Conservation (phyloP, 1,140 invertebrate species). For the Eumaeus atala region DNA sequence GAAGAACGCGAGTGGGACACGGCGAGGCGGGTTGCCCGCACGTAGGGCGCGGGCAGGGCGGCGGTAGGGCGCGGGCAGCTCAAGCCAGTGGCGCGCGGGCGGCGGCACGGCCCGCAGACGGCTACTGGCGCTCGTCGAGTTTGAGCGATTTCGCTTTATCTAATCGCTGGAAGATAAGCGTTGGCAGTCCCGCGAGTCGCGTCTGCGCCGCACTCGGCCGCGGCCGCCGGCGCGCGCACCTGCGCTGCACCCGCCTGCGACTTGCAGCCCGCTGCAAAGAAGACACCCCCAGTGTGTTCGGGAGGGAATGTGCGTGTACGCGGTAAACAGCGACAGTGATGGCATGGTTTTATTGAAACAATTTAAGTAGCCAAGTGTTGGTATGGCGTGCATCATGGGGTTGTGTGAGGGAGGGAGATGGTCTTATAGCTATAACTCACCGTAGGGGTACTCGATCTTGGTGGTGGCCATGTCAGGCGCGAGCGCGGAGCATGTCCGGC, state of each 20-base stretch:
- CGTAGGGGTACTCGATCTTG: conserved; percentile 51
- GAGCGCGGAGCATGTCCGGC: conserved; percentile 21
- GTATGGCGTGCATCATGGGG: background rate
- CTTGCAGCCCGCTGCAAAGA: too few species aligned
- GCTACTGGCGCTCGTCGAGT: conserved; percentile 36
- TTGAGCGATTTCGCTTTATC: conserved; percentile 54
- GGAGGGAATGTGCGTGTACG: too few species aligned
- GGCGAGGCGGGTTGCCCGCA: background rate
- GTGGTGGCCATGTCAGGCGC: conserved; percentile 32
- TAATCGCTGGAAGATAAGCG: conserved; percentile 50
- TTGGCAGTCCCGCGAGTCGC: conserved; percentile 31
- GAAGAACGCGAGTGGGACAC: too few species aligned
- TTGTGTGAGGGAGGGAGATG: background rate
- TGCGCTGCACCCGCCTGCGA: background rate
- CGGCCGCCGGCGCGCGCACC: conserved; percentile 15
- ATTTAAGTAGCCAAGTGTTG: background rate
- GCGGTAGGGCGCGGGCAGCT: conserved; percentile 51
- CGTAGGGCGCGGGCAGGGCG: conserved; percentile 20
- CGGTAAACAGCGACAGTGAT: too few species aligned
- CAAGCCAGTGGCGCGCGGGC: conserved; percentile 45
- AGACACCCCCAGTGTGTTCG: too few species aligned
- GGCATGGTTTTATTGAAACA: too few species aligned
- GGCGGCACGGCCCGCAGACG: conserved; percentile 26
- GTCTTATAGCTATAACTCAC: conserved; percentile 33
- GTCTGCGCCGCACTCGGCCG: conserved; percentile 20